phyloP scores from a whole-genome alignment of 2,888 invertebrate genomes.

The Chymomyza fuscimana region DNA sequence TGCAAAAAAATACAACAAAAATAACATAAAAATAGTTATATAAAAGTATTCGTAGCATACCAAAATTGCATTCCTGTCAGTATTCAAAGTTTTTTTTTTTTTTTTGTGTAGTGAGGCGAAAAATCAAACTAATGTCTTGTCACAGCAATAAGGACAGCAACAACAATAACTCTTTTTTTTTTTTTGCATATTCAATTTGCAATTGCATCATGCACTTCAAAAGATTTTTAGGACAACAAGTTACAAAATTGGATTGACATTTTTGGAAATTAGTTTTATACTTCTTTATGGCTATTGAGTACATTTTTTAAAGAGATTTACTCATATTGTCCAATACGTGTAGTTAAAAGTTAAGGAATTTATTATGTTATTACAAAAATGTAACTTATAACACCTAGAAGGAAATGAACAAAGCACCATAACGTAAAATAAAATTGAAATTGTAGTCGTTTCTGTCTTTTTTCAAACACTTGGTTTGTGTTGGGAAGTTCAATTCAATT shows the following conservation, averaged over 20 bases:
- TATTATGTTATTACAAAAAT: too few relatives aligned
- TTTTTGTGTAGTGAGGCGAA: constrained; percentile 39
- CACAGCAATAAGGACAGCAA: constrained; percentile 18
- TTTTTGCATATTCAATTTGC: constrained; percentile 51
- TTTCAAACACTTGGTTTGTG: too few relatives aligned
- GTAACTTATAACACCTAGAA: too few relatives aligned
- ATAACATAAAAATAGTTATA: background rate
- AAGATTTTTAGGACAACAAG: background rate
- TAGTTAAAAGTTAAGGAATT: too few relatives aligned
- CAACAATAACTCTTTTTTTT: constrained; percentile 30
- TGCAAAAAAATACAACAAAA: constrained; percentile 8
- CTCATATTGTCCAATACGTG: too few relatives aligned
- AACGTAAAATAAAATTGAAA: too few relatives aligned
- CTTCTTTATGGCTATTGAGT: background rate
- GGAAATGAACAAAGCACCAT: too few relatives aligned
- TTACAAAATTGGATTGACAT: background rate
- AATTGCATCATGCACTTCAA: constrained; percentile 16
- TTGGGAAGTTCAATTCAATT: too few relatives aligned
- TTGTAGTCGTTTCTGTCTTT: too few relatives aligned
- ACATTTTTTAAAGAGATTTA: too few relatives aligned
- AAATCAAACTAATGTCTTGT: constrained; percentile 21
- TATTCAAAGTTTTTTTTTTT: constrained; percentile 26
- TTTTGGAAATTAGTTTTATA: background rate
- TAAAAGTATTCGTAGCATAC: constrained; percentile 16
- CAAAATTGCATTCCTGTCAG: background rate